Percentiles rank a stretch among this genome's conserved stretches.
These are phyloP conservation scores for Anthrax anthrax DNA, from an alignment of 2,888 invertebrate species.

Conservation along the genomic window DNA sequence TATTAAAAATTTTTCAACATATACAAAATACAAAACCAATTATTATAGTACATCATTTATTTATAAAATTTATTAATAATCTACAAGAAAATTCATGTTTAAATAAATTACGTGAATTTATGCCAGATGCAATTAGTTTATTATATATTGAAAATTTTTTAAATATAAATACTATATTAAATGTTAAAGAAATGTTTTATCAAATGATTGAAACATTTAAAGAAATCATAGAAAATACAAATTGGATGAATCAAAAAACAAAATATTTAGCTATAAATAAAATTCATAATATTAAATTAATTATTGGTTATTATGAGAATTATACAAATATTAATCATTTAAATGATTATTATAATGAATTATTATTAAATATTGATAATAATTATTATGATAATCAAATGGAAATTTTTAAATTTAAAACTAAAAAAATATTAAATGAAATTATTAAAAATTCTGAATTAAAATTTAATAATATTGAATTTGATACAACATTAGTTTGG, in stretches of 20 bases:
- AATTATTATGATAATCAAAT: not conserved
- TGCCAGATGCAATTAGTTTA: slow-evolving; percentile 1
- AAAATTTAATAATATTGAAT: not conserved
- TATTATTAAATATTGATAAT: not conserved
- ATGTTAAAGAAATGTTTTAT: not conserved
- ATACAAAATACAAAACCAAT: not conserved
- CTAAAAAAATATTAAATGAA: not conserved
- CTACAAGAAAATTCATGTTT: not conserved
- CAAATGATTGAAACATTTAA: not conserved
- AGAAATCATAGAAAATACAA: not conserved
- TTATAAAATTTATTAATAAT: not conserved
- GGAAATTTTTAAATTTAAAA: not conserved
- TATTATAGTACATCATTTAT: slow-evolving; percentile 4
- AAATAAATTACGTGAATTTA: not conserved
- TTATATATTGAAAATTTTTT: not conserved
- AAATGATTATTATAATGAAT: not conserved
- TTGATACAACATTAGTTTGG: slow-evolving; percentile 3
- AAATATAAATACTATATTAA: not conserved
- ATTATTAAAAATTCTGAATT: not conserved
- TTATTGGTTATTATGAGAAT: not conserved
- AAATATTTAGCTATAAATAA: not conserved
- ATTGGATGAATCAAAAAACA: not conserved
- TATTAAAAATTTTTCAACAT: not conserved
- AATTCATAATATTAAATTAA: not conserved
- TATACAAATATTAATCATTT: not conserved